Evolutionary conservation across 2,888 invertebrate genomes (phyloP).

Genomic region (Fabriciana adippe): DNA sequence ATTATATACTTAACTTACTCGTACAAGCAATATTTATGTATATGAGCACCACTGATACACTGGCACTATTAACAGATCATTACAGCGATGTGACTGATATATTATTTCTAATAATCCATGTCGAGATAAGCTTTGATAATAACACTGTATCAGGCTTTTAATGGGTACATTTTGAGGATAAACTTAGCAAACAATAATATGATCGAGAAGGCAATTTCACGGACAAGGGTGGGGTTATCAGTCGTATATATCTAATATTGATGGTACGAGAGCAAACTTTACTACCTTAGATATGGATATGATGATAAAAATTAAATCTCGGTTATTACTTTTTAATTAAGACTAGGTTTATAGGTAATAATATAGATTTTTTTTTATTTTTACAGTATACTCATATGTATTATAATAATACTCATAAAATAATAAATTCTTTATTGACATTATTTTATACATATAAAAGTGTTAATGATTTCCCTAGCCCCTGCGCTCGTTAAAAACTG

Average conservation of each 20-base stretch:
- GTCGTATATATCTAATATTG: background rate
- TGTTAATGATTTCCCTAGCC: too few relatives aligned
- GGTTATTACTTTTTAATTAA: too few relatives aligned
- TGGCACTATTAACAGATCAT: constrained; percentile 25
- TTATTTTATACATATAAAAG: too few relatives aligned
- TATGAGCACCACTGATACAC: background rate
- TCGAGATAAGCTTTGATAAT: constrained; percentile 59
- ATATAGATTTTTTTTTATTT: too few relatives aligned
- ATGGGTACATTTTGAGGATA: constrained; percentile 53
- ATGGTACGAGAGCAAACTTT: too few relatives aligned
- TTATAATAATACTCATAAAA: too few relatives aligned
- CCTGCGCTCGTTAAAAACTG: too few relatives aligned
- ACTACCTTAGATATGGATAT: too few relatives aligned
- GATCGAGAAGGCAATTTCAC: constrained; percentile 64
- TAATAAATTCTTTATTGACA: too few relatives aligned
- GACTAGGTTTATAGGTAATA: too few relatives aligned
- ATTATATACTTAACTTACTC: background rate
- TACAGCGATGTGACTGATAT: constrained; percentile 41
- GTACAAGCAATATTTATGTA: constrained; percentile 1
- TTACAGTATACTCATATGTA: too few relatives aligned
- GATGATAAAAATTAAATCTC: too few relatives aligned
- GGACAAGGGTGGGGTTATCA: constrained; percentile 52
- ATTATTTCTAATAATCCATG: constrained; percentile 48
- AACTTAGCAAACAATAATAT: constrained; percentile 59
- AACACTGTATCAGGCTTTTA: constrained; percentile 65